Conservation (phyloP, 2,888 invertebrate species). For the Cordylochernes scorpioides region DNA sequence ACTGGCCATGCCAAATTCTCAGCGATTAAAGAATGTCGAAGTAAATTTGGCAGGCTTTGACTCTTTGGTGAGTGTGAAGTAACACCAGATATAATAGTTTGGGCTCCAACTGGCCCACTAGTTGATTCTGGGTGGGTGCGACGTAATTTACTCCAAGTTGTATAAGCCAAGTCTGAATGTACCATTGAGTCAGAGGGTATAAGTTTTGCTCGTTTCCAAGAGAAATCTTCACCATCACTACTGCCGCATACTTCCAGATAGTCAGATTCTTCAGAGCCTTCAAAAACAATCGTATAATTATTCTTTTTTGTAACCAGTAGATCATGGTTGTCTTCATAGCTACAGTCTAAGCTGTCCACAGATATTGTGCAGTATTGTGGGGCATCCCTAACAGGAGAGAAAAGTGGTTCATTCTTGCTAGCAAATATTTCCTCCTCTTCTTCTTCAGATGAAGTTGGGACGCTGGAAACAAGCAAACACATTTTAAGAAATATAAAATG, state of each 20-base stretch:
- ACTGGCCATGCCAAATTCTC: constrained; percentile 1
- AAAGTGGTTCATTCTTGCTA: constrained; percentile 30
- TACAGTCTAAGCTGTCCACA: constrained; percentile 69
- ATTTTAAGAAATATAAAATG: not conserved
- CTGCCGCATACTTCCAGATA: constrained; percentile 26
- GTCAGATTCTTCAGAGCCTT: constrained; percentile 62
- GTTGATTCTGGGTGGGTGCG: constrained; percentile 11
- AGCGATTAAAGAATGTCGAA: constrained; percentile 8
- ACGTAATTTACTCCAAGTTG: constrained; percentile 58
- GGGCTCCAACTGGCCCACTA: constrained; percentile 2
- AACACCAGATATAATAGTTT: no score
- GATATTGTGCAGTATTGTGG: constrained; percentile 36
- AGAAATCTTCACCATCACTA: constrained; percentile 12
- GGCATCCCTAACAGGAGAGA: constrained; percentile 58
- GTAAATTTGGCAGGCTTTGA: constrained; percentile 14
- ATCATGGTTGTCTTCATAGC: constrained; percentile 47
- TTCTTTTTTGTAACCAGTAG: constrained; percentile 72
- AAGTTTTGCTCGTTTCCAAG: no score
- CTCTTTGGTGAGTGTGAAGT: constrained; percentile 14
- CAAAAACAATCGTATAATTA: constrained; percentile 81
- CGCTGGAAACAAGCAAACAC: constrained; percentile 3
- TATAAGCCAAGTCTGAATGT: constrained; percentile 59
- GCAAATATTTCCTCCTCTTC: constrained; percentile 12
- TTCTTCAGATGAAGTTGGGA: constrained; percentile 8
- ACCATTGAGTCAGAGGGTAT: constrained; percentile 65